Percentiles rank a stretch among this genome's conserved stretches.
Evolutionary conservation across 1,140 invertebrate species (phyloP).

Genomic region (Eupeodes corollae): DNA sequence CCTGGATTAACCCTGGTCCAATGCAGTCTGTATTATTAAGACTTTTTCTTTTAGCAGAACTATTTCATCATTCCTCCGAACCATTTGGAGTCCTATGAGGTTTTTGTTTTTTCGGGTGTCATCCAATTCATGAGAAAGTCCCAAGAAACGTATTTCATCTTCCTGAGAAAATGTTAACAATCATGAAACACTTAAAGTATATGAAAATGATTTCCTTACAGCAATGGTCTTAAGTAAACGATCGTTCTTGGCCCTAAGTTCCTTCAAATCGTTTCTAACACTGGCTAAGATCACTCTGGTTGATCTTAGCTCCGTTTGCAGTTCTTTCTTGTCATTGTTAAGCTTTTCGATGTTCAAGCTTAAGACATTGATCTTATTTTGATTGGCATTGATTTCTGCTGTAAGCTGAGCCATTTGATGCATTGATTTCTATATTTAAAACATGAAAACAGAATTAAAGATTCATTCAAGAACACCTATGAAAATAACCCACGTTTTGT

Average conservation of each 20-base stretch:
- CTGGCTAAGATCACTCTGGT: constrained; percentile 35
- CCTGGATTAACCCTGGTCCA: constrained; percentile 46
- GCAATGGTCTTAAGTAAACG: constrained; percentile 34
- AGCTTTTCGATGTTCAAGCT: constrained; percentile 44
- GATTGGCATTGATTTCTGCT: constrained; percentile 21
- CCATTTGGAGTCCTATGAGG: constrained; percentile 61
- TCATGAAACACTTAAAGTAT: no score
- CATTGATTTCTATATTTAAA: constrained; percentile 15
- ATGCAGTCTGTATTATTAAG: constrained; percentile 53
- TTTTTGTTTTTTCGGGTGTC: constrained; percentile 55
- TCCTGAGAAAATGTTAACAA: constrained; percentile 20
- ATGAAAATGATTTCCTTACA: not conserved
- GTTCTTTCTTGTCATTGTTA: constrained; percentile 56
- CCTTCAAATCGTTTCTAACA: constrained; percentile 42
- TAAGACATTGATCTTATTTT: constrained; percentile 21
- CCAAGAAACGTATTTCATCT: constrained; percentile 43
- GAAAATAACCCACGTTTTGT: constrained; percentile 42
- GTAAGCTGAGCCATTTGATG: constrained; percentile 26
- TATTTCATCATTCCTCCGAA: constrained; percentile 63
- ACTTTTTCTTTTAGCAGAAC: constrained; percentile 61
- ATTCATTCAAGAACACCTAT: no score
- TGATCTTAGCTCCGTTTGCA: constrained; percentile 42
- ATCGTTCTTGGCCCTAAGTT: constrained; percentile 44
- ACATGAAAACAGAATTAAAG: no score
- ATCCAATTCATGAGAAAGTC: constrained; percentile 54